phyloP scores from a whole-genome alignment of 2,113 vertebrate genomes.

The Bolborhynchus lineola region DNA sequence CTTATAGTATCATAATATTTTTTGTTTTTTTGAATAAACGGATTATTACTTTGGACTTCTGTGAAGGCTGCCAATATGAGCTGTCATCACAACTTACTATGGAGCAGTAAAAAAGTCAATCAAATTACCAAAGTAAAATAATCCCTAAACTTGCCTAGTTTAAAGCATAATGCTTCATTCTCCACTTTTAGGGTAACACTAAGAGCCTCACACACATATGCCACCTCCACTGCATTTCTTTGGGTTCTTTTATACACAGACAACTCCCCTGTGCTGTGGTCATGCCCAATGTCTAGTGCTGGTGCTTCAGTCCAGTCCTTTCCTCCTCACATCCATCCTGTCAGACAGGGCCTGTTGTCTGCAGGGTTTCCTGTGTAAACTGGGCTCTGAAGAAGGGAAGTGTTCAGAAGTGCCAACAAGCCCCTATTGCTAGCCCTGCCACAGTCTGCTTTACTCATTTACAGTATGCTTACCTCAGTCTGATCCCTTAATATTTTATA shows the following conservation, averaged over 20 bases:
- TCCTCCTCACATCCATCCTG: background rate
- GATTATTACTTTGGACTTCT: background rate
- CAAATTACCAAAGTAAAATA: background rate
- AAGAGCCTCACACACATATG: accelerated
- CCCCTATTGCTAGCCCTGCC: background rate
- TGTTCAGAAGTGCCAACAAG: background rate
- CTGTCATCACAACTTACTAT: background rate
- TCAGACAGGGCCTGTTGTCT: background rate
- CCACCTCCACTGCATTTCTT: background rate
- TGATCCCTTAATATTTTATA: background rate
- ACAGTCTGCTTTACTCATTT: background rate
- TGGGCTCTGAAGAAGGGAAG: background rate
- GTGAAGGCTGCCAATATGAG: background rate
- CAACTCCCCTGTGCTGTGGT: background rate
- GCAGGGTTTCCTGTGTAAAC: background rate
- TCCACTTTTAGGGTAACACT: background rate
- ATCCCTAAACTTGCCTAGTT: background rate
- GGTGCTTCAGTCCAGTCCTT: background rate
- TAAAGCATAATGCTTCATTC: background rate
- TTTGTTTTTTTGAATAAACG: background rate
- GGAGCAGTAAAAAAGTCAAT: background rate
- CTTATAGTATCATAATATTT: background rate
- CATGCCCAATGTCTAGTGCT: accelerated
- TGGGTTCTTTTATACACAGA: background rate
- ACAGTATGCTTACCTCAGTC: background rate